Evolutionary conservation across 1,140 invertebrate genomes (phyloP).

Genomic region (Drosophila nigrodunni): DNA sequence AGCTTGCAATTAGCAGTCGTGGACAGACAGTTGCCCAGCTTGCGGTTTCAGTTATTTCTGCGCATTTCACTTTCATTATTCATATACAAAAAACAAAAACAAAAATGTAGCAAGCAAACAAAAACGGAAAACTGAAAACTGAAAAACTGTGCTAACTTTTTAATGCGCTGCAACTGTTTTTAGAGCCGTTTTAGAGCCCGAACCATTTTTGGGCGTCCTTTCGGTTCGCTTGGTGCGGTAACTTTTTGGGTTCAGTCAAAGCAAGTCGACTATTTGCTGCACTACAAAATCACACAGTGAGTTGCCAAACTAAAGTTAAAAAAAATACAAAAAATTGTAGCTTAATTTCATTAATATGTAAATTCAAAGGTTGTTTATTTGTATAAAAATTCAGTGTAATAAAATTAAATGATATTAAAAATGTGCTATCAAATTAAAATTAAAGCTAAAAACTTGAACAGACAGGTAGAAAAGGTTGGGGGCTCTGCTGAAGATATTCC

Average conservation of each 20-base stretch:
- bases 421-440: no score
- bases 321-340: no score
- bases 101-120: slow-evolving; percentile 20
- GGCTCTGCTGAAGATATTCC: no score
- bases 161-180: slow-evolving; percentile 69
- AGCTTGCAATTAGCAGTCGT: slow-evolving; percentile 67
- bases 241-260: no score
- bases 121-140: slow-evolving; percentile 20
- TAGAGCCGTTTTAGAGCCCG: slow-evolving; percentile 40
- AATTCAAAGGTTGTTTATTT: no score
- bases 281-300: not conserved
- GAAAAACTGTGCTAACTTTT: slow-evolving; percentile 67
- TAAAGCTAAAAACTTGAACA: no score
- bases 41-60: slow-evolving; percentile 45
- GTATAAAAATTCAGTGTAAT: no score
- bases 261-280: slow-evolving; percentile 9
- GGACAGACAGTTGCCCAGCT: slow-evolving; percentile 12
- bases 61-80: slow-evolving; percentile 78
- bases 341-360: no score
- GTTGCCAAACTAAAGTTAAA: no score
- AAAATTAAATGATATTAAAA: no score
- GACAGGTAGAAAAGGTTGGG: no score
- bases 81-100: slow-evolving; percentile 2
- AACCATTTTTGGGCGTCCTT: slow-evolving; percentile 24
- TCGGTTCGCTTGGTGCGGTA: not conserved